Evolutionary conservation across 1,140 invertebrate species (phyloP).

Genomic region (Oryzaephilus surinamensis): DNA sequence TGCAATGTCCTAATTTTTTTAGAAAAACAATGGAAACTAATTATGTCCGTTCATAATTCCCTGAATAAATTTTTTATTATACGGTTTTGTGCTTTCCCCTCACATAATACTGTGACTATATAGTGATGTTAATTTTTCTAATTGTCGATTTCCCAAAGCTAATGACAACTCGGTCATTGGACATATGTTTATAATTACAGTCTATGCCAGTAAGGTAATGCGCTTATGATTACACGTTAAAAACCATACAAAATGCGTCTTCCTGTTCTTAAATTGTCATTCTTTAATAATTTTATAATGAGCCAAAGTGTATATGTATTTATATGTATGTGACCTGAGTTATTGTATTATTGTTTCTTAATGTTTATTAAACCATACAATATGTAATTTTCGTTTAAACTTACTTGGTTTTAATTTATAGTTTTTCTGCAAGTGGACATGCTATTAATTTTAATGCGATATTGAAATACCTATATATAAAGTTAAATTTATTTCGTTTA

Average conservation of each 20-base stretch:
- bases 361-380: too few species aligned
- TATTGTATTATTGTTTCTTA: slow-evolving; percentile 9
- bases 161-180: slow-evolving; percentile 24
- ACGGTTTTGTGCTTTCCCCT: neutral
- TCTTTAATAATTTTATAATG: slow-evolving; percentile 35
- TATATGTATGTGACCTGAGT: slow-evolving; percentile 17
- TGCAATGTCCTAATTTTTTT: neutral
- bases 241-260: slow-evolving; percentile 34
- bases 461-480: too few species aligned
- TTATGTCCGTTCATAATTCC: neutral
- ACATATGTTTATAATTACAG: slow-evolving; percentile 34
- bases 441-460: too few species aligned
- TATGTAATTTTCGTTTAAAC: too few species aligned
- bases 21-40: neutral
- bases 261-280: slow-evolving; percentile 36
- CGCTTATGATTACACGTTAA: slow-evolving; percentile 35
- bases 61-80: neutral
- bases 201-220: slow-evolving; percentile 30
- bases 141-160: slow-evolving; percentile 21
- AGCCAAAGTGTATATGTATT: too few species aligned
- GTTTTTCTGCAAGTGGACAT: too few species aligned
- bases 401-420: too few species aligned
- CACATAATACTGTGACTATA: slow-evolving; percentile 10
- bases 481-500: too few species aligned
- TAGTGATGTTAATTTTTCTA: slow-evolving; percentile 27